A percentile compares a stretch with the other conserved stretches of the same genome.
Conservation (phyloP, 1,140 invertebrate genomes). For the Polyergus mexicanus region DNA sequence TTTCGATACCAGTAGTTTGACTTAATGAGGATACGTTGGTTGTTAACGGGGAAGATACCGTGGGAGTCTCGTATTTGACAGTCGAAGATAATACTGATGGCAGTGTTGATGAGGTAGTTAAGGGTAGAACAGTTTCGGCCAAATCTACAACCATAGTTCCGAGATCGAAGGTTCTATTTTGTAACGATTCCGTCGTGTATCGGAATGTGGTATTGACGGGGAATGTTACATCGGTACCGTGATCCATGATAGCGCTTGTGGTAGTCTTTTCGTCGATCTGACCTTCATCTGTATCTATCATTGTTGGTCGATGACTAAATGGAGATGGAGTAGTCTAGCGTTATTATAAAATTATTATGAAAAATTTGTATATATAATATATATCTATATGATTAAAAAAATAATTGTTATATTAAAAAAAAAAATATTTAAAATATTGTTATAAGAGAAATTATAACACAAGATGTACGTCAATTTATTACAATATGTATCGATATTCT, state of each 20-base stretch:
- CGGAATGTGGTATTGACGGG: slow-evolving; percentile 60
- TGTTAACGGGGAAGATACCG: slow-evolving; percentile 25
- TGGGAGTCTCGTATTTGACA: slow-evolving; percentile 20
- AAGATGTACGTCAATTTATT: too few species aligned
- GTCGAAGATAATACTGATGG: slow-evolving; percentile 42
- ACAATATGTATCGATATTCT: neutral
- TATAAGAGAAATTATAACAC: neutral
- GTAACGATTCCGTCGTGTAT: slow-evolving; percentile 32
- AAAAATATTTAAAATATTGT: neutral
- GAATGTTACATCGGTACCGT: slow-evolving; percentile 6
- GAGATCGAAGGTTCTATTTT: slow-evolving; percentile 29
- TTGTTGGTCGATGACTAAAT: slow-evolving; percentile 35
- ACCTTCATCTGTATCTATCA: neutral
- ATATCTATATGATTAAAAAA: neutral
- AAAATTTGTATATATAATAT: neutral
- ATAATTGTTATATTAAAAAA: neutral
- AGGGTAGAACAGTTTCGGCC: slow-evolving; percentile 21
- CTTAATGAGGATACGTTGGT: slow-evolving; percentile 21
- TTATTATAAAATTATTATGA: slow-evolving; percentile 21
- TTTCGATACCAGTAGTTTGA: slow-evolving; percentile 12
- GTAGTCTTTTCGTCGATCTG: slow-evolving; percentile 23
- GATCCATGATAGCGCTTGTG: slow-evolving; percentile 2
- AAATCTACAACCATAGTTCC: slow-evolving; percentile 15
- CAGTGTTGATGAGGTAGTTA: slow-evolving; percentile 45
- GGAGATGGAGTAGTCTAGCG: neutral